Evolutionary conservation across 1,140 invertebrate genomes (phyloP), one percentile per base, ranked within the genome.

Genomic region (Bombus pascuorum): DNA sequence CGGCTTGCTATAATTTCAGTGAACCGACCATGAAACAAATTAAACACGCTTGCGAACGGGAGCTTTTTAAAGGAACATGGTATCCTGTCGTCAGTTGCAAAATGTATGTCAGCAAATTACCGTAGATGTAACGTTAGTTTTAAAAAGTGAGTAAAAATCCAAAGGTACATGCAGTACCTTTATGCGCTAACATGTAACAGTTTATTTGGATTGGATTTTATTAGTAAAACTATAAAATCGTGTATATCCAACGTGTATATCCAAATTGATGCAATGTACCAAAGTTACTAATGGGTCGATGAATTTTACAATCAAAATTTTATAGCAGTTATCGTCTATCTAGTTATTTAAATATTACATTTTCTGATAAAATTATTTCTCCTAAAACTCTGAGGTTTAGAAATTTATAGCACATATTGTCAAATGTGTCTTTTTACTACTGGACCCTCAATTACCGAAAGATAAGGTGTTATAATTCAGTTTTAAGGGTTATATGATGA

Each of bases 31-130:
- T 57, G 34, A 15, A 62, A 62, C 57, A 73, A 62, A 81, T 85
- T 81, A 53, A 59, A 84, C 44, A n/a, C 9, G 59, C 42, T 76
- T 18, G 59, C 72, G 25, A 76, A 66, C 81, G 42, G 15, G n/a
- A 57, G 59, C 65, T 83, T 42, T 83, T 83, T 62, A 39, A 44
- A 28, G 13, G 44, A 4, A 77, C 28, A 28, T 2, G 32, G 28
- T 13, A 34, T 62, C 6, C 28, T 42, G 70, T 44, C 53, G 1
- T 73, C 57, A 39, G 32, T 79, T 47, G 15, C n/a, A 22, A 66
- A 44, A 25, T 13, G 32, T 53, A 78, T 65, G 18, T 53, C n/a
- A 13, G 34, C 47, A 57, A 76, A 76, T 57, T 76, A 44, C 1
- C 42, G 39, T 42, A 53, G 18, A 6, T 10, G 22, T 34, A 74